Base-by-base conservation (phyloP, 2,797 vertebrate species). In the Schizopygopsis pylzovi region DNA sequence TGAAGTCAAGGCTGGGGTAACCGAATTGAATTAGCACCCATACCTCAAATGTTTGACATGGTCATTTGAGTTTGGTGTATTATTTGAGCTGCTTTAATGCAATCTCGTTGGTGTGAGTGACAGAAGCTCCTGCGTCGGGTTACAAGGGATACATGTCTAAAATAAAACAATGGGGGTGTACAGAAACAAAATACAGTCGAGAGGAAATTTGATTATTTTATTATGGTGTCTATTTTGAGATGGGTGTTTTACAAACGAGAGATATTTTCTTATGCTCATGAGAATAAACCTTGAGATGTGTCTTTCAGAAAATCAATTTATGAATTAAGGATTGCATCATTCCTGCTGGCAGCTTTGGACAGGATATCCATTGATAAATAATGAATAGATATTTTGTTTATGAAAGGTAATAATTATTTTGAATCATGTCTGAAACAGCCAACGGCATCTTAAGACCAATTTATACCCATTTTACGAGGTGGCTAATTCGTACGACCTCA, bases 81-180 rank as follows among this genome's bases (percentile, higher is more conserved):
- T 78, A 47, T 79, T 85, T 78, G 67, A 83, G 75, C 59, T 61
- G 54, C 3, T 54, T 67, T 85, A 87, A 78, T 85, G 41, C 87
- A 83, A 83, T 87, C 43, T 52, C 43, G 11, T 13, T 84, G 71
- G 28, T 61, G 68, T 70, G 68, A 83, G 78, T 67, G 18, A 18
- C 67, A 72, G 78, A 28, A 54, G 71, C 71, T 78, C 33, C 33
- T 43, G 28, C 65, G 70, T 83, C 52, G 25, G 61, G 76, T 79
- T 80, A 79, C 78, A 75, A 81, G 33, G 25, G 25, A 71, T 33
- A 56, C 73, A 43, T 61, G 41, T 3, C 28, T 73, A 28, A 61
- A 79, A 72, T 70, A 49, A 41, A 45, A 52, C 56, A 63, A 75
- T 39, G 13, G 59, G 45, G 15, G 61, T 70, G 65, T 45, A 33